These are phyloP conservation scores for Harpegnathos saltator DNA, from an alignment of 1,140 invertebrate genomes.

Conservation along the genomic window DNA sequence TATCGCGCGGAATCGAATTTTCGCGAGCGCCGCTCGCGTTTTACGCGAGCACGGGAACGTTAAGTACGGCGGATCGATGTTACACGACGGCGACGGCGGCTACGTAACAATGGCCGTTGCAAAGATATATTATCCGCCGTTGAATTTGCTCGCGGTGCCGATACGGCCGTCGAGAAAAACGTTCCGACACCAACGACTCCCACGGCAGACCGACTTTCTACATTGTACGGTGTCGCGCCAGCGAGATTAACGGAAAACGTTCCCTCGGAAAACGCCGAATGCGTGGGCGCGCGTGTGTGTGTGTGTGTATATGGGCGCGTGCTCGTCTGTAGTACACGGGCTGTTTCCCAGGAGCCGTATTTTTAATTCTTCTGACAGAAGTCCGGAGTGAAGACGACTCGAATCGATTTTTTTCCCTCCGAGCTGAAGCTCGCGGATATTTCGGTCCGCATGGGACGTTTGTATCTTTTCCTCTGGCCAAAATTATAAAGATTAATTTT, in stretches of 20 bases:
- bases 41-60: conserved; percentile 45
- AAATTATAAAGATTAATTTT: no score
- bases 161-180: conserved; percentile 57
- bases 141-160: conserved; percentile 53
- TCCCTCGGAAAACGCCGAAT: conserved; percentile 14
- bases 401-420: no score
- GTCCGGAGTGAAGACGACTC: no score
- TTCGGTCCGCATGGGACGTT: no score
- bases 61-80: conserved; percentile 55
- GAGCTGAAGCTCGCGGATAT: no score
- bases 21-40: conserved; percentile 13
- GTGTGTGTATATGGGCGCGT: no score
- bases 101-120: conserved; percentile 36
- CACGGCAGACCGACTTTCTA: conserved; percentile 39
- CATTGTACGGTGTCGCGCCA: conserved; percentile 44
- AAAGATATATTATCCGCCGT: conserved; percentile 58
- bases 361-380: neutral
- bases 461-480: no score
- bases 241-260: conserved; percentile 51
- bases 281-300: neutral
- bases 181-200: conserved; percentile 45
- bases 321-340: neutral
- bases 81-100: conserved; percentile 29
- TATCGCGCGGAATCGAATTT: conserved; percentile 48
- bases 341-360: neutral